phyloP scores from a whole-genome alignment of 2,797 vertebrate species.

The Spheniscus humboldti region DNA sequence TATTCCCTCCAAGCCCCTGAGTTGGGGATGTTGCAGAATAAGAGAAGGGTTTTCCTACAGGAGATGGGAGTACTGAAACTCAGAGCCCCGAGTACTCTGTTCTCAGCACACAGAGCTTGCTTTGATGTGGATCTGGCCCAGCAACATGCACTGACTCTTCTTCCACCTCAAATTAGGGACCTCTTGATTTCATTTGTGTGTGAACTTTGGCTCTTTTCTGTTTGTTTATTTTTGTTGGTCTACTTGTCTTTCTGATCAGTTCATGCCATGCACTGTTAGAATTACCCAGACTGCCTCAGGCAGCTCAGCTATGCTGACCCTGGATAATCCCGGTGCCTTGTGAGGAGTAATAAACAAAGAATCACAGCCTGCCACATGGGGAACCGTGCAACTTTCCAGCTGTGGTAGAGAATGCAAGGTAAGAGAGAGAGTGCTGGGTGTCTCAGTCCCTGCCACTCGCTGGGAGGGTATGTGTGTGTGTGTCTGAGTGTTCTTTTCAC shows the following conservation, averaged over 20 bases:
- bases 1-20: neutral
- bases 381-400: neutral
- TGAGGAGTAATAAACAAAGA: neutral
- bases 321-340: neutral
- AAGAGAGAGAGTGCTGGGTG: neutral
- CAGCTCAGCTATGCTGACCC: neutral
- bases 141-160: neutral
- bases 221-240: neutral
- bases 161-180: neutral
- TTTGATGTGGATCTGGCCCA: neutral
- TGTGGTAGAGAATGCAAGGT: neutral
- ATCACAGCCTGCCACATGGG: neutral
- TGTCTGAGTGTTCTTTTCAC: neutral
- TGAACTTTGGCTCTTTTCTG: neutral
- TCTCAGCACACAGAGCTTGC: neutral
- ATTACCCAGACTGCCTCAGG: neutral
- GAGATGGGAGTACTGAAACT: neutral
- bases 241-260: neutral
- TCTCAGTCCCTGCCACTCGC: neutral
- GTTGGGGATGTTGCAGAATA: neutral
- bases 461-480: rapidly evolving
- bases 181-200: neutral
- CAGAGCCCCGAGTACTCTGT: neutral
- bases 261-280: neutral
- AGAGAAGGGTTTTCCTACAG: neutral